Percentiles rank a stretch among this genome's conserved stretches.
Conservation (phyloP, 2,113 vertebrate species). For the Takifugu flavidus region DNA sequence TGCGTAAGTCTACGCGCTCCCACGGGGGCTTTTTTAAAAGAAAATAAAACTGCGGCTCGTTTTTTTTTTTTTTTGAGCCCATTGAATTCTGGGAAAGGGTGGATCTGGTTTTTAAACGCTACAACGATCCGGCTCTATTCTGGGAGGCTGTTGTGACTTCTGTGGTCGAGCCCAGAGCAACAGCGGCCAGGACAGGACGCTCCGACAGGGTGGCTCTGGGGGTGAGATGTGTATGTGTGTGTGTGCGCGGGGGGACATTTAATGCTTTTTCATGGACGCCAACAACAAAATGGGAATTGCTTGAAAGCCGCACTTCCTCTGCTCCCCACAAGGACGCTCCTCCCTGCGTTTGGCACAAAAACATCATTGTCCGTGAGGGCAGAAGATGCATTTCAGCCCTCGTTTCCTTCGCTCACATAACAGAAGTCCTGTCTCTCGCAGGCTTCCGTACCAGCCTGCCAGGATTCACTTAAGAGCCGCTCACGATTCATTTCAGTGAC, state of each 20-base stretch:
- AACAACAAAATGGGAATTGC: slow-evolving; percentile 64
- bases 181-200: slow-evolving; percentile 55
- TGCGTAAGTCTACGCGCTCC: slow-evolving; percentile 4
- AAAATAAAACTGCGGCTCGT: slow-evolving; percentile 27
- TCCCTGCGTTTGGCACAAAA: slow-evolving; percentile 15
- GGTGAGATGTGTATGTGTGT: slow-evolving; percentile 27
- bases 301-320: slow-evolving; percentile 51
- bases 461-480: background rate
- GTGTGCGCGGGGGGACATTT: slow-evolving; percentile 33
- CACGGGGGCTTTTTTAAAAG: slow-evolving; percentile 31
- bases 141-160: slow-evolving; percentile 72
- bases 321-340: slow-evolving; percentile 44
- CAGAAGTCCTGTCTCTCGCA: slow-evolving; percentile 14
- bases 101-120: slow-evolving; percentile 57
- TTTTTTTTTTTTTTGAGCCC: slow-evolving; percentile 19
- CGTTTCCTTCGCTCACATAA: slow-evolving; percentile 22
- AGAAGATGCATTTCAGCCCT: slow-evolving; percentile 6
- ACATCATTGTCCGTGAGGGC: slow-evolving; percentile 20
- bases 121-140: slow-evolving; percentile 65
- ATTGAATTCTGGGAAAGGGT: slow-evolving; percentile 62
- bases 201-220: slow-evolving; percentile 52
- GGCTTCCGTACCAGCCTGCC: background rate
- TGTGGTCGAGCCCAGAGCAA: slow-evolving; percentile 56
- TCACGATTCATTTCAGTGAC: background rate
- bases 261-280: slow-evolving; percentile 57